A percentile compares a stretch with the other conserved stretches of the same genome.
These are phyloP conservation scores for Ptychobarbus kaznakovi DNA, from an alignment of 2,797 vertebrate genomes.

Conservation along the genomic window DNA sequence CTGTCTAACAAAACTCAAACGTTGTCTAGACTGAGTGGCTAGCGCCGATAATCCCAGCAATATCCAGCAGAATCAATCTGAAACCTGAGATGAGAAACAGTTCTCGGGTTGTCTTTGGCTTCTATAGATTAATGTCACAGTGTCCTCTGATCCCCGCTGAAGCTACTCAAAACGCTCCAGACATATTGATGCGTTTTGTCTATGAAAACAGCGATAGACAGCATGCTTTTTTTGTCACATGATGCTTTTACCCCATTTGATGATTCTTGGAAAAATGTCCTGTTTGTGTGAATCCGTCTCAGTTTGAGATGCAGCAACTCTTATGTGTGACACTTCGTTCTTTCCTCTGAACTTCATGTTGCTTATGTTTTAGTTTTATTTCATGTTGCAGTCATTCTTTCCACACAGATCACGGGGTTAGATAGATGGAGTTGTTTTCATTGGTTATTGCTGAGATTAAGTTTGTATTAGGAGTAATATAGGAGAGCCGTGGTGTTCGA, in stretches of 20 bases:
- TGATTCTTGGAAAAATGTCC: background rate
- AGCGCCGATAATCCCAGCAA: conserved; percentile 92
- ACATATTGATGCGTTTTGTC: background rate
- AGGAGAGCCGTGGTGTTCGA: background rate
- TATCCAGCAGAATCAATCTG: conserved; percentile 93
- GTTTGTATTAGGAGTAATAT: background rate
- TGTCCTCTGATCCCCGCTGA: conserved; percentile 59
- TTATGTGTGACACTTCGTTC: background rate
- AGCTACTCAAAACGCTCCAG: background rate
- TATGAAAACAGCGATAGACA: background rate
- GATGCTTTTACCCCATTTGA: background rate
- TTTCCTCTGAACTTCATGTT: background rate
- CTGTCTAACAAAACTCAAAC: conserved; percentile 89
- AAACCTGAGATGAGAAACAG: conserved; percentile 85
- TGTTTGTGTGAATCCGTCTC: background rate
- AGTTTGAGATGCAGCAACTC: background rate
- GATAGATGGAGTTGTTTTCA: too few relatives aligned
- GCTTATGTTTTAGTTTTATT: background rate
- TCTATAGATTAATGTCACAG: conserved; percentile 82
- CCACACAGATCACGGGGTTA: background rate
- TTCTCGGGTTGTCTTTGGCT: conserved; percentile 78
- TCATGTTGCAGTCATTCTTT: too few relatives aligned
- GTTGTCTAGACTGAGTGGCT: conserved; percentile 97
- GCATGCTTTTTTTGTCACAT: background rate
- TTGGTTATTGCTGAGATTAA: background rate